Percentiles rank a stretch among this genome's conserved stretches.
phyloP scores from a whole-genome alignment of 2,113 vertebrate species.

The Colossoma macropomum region DNA sequence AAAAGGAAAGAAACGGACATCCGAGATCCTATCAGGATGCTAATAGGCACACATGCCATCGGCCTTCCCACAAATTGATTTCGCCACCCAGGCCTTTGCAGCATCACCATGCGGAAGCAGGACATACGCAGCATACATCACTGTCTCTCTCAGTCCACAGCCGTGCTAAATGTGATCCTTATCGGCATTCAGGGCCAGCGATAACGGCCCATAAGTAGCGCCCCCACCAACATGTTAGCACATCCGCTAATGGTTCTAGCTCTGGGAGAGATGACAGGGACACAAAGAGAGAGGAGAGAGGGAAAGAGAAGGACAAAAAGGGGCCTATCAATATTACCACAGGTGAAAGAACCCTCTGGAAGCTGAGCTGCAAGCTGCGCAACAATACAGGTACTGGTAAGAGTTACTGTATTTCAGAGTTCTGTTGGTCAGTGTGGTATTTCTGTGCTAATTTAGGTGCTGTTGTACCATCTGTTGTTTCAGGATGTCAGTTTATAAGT shows the following conservation, averaged over 20 bases:
- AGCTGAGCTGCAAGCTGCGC: too few relatives aligned
- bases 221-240: conserved; percentile 57
- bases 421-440: too few relatives aligned
- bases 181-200: conserved; percentile 70
- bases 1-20: conserved; percentile 64
- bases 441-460: too few relatives aligned
- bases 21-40: conserved; percentile 73
- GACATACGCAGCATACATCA: conserved; percentile 71
- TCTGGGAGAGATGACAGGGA: conserved; percentile 43
- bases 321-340: neutral
- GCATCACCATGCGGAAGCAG: conserved; percentile 70
- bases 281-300: conserved; percentile 31
- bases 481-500: too few relatives aligned
- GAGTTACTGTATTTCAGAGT: too few relatives aligned
- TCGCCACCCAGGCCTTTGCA: conserved; percentile 71
- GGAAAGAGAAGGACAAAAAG: conserved; percentile 31
- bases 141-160: conserved; percentile 71
- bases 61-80: conserved; percentile 77
- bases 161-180: conserved; percentile 76
- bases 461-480: too few relatives aligned
- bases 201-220: conserved; percentile 61
- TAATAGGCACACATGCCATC: conserved; percentile 63
- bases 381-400: too few relatives aligned
- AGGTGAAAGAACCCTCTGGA: conserved; percentile 1
- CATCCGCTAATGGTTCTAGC: conserved; percentile 65